Conservation (phyloP, 1,140 invertebrate genomes). For the Drosophila seguyi region DNA sequence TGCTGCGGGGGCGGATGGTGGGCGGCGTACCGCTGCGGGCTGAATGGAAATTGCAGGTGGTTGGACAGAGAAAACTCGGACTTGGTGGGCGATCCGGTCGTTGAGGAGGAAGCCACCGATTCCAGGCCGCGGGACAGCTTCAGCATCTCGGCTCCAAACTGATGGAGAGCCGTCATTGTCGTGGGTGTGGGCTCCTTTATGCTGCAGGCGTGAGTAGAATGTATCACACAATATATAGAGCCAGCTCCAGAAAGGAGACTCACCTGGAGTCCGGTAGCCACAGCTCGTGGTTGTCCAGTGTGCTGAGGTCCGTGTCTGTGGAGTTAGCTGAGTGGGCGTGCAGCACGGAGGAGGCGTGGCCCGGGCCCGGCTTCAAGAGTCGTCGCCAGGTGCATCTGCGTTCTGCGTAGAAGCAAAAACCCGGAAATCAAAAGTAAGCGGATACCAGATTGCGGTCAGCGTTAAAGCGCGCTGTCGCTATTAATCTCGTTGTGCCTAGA, state of each 20-base stretch:
- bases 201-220: conserved; percentile 40
- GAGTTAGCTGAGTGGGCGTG: conserved; percentile 91
- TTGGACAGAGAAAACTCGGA: conserved; percentile 80
- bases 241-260: background rate
- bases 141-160: conserved; percentile 93
- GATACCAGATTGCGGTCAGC: conserved; percentile 35
- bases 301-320: conserved; percentile 92
- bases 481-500: conserved; percentile 41
- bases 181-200: conserved; percentile 90
- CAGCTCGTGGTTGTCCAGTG: conserved; percentile 91
- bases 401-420: conserved; percentile 82
- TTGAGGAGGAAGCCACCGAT: conserved; percentile 86
- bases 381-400: conserved; percentile 89
- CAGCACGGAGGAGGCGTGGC: conserved; percentile 87
- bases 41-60: conserved; percentile 68
- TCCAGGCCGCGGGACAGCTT: conserved; percentile 91
- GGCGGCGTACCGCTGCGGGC: conserved; percentile 67
- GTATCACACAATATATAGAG: conserved; percentile 2
- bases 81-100: conserved; percentile 84
- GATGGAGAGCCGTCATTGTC: conserved; percentile 92
- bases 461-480: conserved; percentile 44
- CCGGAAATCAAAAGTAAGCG: conserved; percentile 15
- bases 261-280: conserved; percentile 91
- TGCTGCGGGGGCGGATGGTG: conserved; percentile 45
- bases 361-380: conserved; percentile 86